phyloP scores from a whole-genome alignment of 2,113 vertebrate genomes.

The Jacana jacana region DNA sequence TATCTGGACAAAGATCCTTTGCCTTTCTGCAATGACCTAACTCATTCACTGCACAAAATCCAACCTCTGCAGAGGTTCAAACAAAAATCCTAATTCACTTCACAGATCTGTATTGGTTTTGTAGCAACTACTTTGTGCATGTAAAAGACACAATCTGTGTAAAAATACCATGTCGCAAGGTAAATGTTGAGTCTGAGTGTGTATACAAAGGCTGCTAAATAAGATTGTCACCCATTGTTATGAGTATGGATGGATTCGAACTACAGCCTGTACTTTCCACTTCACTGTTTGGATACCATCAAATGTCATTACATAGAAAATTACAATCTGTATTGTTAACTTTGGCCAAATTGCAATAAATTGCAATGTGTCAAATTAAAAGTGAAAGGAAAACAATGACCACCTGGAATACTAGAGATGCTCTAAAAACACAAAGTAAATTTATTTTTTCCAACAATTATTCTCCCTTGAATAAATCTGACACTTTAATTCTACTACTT shows the following conservation, averaged over 20 bases:
- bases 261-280: not conserved
- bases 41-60: not conserved
- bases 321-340: not conserved
- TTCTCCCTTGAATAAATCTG: not conserved
- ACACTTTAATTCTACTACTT: not conserved
- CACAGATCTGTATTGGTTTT: not conserved
- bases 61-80: not conserved
- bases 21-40: not conserved
- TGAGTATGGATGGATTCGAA: not conserved
- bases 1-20: not conserved
- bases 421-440: not conserved
- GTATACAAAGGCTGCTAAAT: not conserved
- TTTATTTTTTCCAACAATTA: accelerated
- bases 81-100: not conserved
- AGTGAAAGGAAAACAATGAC: not conserved
- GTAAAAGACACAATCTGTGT: not conserved
- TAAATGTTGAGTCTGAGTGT: not conserved
- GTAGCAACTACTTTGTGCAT: not conserved
- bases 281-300: not conserved
- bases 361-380: not conserved
- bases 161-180: not conserved
- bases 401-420: not conserved
- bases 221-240: not conserved
- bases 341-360: not conserved
- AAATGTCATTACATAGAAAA: not conserved